Evolutionary conservation across 35 echinoderm and acorn worm genomes (phyloP), one percentile per base, ranked within the genome.

Genomic region (Holothuria glaberrima): DNA sequence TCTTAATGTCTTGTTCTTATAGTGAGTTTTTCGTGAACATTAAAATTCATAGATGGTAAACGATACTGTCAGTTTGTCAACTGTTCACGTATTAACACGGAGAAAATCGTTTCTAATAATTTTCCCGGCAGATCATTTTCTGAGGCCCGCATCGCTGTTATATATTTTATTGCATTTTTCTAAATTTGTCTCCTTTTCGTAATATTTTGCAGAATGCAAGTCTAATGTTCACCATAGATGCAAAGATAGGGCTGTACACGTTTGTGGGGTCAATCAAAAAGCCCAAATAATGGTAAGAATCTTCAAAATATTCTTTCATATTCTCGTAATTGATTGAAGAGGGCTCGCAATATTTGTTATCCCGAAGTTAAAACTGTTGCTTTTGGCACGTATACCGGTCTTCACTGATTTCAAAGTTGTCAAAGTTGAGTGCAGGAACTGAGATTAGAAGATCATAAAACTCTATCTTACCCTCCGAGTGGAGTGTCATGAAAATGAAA

Each of bases 211-310:
- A 78, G 74, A 78, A 78, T 78, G 74, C 38, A 78, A 78, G 36
- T 35, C 74, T 25, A 78, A 78, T 50, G 74, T 78, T 78, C 74
- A 78, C 17, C 74, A 78, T 50, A 78, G 41, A 78, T 78, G 74
- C 74, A 78, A 78, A 50, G 33, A 41, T 5, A 78, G 74, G 74
- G 44, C 74, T 13, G 50, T 48, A 14, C 74, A 78, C 50, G 74
- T 78, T 48, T 78, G 74, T 78, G 74, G 74, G 6, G 50, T 78
- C 27, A 48, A 78, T 48, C 74, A 78, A 48, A 78, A 78, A 48
- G 74, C 35, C 22, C 41, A 78, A n/a, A 78, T 78, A 78, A n/a
- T 78, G 74, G 74, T 78, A 78, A 78, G 10, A 9, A 32, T 38
- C 27, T 29, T 18, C 21, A 22, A n/a, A n/a, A 66, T 22, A 66